Evolutionary conservation across 2,113 vertebrate genomes (phyloP).

Genomic region (Brachyhypopomus gauderio): DNA sequence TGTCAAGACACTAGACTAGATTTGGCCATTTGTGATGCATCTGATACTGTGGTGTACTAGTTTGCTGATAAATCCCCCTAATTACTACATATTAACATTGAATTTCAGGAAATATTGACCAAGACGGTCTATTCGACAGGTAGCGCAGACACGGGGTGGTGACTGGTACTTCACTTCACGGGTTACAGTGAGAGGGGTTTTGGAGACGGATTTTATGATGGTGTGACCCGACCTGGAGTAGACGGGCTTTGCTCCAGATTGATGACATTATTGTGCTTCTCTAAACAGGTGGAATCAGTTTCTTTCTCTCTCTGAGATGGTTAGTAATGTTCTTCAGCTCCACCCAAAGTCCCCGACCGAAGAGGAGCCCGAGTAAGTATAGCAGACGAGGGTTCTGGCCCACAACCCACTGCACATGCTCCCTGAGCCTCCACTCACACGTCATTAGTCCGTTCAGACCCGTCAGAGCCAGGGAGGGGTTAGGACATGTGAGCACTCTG

Average conservation of each 20-base stretch:
- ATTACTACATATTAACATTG: not conserved
- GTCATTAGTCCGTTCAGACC: too few relatives aligned
- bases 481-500: too few relatives aligned
- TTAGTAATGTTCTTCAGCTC: constrained; percentile 90
- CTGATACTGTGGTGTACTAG: not conserved
- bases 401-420: not conserved
- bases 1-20: not conserved
- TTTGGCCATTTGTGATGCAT: not conserved
- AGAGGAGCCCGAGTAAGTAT: constrained; percentile 89
- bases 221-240: not conserved
- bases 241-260: not conserved
- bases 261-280: constrained; percentile 69
- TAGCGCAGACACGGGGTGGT: too few relatives aligned
- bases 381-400: constrained; percentile 41
- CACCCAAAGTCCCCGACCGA: constrained; percentile 87
- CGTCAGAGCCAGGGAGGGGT: too few relatives aligned
- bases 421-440: too few relatives aligned
- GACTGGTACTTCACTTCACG: too few relatives aligned
- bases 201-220: not conserved
- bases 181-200: too few relatives aligned
- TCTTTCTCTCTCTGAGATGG: constrained; percentile 90
- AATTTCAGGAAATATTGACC: not conserved
- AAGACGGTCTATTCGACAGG: too few relatives aligned
- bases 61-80: not conserved
- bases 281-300: constrained; percentile 92